phyloP scores from a whole-genome alignment of 2,113 vertebrate species.

The Daubentonia madagascariensis region DNA sequence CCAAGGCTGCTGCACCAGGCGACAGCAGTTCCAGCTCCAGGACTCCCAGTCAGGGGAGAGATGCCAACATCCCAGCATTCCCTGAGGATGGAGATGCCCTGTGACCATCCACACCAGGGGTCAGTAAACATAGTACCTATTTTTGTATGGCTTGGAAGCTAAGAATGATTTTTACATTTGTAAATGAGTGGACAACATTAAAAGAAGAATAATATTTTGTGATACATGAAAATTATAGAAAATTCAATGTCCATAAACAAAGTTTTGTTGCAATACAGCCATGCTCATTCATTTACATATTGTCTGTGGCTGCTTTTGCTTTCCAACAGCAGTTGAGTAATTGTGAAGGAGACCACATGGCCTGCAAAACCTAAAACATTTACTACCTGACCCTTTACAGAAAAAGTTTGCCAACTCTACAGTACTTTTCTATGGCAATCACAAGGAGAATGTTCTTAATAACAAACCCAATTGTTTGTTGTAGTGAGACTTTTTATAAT shows the following conservation, averaged over 20 bases:
- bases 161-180: background rate
- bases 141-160: background rate
- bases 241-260: background rate
- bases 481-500: background rate
- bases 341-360: background rate
- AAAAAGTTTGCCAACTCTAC: background rate
- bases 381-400: background rate
- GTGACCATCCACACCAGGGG: background rate
- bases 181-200: background rate
- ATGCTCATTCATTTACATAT: background rate
- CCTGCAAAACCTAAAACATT: background rate
- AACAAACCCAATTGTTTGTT: background rate
- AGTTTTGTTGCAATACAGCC: background rate
- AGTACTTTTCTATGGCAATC: background rate
- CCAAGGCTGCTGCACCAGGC: accelerated
- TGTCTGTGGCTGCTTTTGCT: too few relatives aligned
- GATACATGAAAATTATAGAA: background rate
- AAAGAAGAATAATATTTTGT: background rate
- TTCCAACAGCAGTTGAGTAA: too few relatives aligned
- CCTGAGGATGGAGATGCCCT: background rate
- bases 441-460: background rate
- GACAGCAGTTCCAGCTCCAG: background rate
- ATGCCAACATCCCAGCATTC: background rate
- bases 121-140: background rate
- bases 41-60: background rate